Percentiles rank a stretch among this genome's conserved stretches.
These are phyloP conservation scores for Zootoca vivipara DNA, from an alignment of 2,113 vertebrate species.

Conservation along the genomic window DNA sequence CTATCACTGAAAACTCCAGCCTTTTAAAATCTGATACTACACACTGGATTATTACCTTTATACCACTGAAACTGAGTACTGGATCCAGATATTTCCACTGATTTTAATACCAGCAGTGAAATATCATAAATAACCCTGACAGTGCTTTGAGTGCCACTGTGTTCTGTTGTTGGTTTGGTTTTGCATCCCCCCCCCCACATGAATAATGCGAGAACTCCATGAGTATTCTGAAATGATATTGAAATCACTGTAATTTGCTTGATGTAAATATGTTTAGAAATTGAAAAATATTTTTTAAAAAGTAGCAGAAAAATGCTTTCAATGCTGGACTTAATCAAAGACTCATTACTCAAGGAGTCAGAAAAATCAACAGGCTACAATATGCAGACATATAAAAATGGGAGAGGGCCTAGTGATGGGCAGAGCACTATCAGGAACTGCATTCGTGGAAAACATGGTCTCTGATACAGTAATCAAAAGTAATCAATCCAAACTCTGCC, in stretches of 20 bases:
- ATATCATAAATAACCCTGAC: not conserved
- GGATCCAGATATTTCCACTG: slow-evolving; percentile 12
- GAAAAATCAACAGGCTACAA: too few species aligned
- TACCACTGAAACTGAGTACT: not conserved
- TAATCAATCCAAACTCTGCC: too few species aligned
- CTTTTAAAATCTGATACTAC: not conserved
- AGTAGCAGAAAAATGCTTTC: not conserved
- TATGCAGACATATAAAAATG: too few species aligned
- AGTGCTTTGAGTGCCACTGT: not conserved
- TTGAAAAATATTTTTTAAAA: not conserved
- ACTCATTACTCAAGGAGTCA: too few species aligned
- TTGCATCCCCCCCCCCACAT: slow-evolving; percentile 8
- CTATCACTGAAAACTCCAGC: not conserved
- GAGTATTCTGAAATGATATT: slow-evolving; percentile 7
- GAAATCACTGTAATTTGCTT: not conserved
- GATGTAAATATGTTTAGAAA: not conserved
- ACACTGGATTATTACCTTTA: slow-evolving; percentile 18
- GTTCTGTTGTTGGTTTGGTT: not conserved
- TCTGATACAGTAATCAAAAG: too few species aligned
- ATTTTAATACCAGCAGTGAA: slow-evolving; percentile 18
- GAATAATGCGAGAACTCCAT: not conserved
- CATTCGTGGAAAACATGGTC: too few species aligned
- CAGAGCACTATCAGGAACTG: too few species aligned
- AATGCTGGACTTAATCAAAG: slow-evolving; percentile 41
- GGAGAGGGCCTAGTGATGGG: too few species aligned